These are phyloP conservation scores for Drosophila meridionalis DNA, from an alignment of 2,888 invertebrate genomes.

Conservation along the genomic window DNA sequence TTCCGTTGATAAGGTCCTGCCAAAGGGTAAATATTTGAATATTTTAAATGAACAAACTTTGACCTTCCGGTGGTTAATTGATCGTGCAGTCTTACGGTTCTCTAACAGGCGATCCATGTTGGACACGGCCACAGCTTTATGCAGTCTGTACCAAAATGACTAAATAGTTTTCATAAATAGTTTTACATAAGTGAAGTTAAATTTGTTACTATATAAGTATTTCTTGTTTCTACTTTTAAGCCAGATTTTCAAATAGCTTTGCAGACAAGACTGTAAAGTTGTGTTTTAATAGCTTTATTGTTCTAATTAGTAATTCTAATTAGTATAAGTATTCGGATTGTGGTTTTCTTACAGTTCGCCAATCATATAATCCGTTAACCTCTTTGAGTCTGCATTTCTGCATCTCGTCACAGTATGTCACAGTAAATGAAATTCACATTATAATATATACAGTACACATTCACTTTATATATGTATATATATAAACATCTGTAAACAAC, in stretches of 20 bases:
- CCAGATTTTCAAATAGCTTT: neutral
- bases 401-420: neutral
- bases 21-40: slow-evolving; percentile 4
- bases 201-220: neutral
- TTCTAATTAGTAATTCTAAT: neutral
- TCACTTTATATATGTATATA: neutral
- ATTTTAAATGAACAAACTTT: neutral
- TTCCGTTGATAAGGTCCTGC: neutral
- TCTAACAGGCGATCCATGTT: neutral
- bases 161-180: neutral
- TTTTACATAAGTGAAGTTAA: neutral
- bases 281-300: too few species aligned
- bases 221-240: neutral
- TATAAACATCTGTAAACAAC: neutral
- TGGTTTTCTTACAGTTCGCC: neutral
- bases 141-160: neutral
- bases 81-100: neutral
- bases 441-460: neutral
- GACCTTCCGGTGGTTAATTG: slow-evolving; percentile 1
- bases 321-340: neutral
- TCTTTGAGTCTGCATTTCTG: neutral
- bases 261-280: neutral
- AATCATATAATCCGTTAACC: too few species aligned
- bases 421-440: neutral
- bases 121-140: neutral